Evolutionary conservation across 2,797 vertebrate species (phyloP).

Genomic region (Onychomys leucogaster): DNA sequence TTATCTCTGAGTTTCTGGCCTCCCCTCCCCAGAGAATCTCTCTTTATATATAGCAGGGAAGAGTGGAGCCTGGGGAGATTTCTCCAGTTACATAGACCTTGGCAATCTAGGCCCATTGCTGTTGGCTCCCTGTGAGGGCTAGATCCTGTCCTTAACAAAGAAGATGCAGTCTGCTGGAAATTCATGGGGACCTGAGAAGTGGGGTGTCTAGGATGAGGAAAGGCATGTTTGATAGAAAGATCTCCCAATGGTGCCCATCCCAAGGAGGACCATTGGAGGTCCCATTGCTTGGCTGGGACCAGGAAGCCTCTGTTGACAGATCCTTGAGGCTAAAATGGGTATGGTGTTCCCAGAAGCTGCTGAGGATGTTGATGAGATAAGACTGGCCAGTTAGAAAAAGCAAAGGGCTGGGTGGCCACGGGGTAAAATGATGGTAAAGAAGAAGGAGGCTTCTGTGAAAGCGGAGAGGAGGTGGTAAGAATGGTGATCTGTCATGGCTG

Average conservation of each 20-base stretch:
- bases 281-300: background rate
- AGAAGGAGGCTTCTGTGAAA: background rate
- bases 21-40: background rate
- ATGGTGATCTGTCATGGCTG: background rate
- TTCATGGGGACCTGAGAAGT: background rate
- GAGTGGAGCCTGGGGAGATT: background rate
- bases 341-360: background rate
- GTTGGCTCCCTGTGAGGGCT: background rate
- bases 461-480: background rate
- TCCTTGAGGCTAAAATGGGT: slow-evolving; percentile 7
- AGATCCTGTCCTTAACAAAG: slow-evolving; percentile 16
- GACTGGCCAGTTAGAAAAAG: background rate
- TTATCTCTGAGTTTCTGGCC: background rate
- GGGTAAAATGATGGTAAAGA: background rate
- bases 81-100: background rate
- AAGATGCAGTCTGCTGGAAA: background rate
- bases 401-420: background rate
- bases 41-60: background rate
- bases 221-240: background rate
- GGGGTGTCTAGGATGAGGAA: background rate
- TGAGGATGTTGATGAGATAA: background rate
- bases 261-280: background rate
- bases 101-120: background rate
- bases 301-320: background rate
- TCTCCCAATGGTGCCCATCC: background rate